phyloP scores from a whole-genome alignment of 2,797 vertebrate species.

The Macropus fuliginosus region DNA sequence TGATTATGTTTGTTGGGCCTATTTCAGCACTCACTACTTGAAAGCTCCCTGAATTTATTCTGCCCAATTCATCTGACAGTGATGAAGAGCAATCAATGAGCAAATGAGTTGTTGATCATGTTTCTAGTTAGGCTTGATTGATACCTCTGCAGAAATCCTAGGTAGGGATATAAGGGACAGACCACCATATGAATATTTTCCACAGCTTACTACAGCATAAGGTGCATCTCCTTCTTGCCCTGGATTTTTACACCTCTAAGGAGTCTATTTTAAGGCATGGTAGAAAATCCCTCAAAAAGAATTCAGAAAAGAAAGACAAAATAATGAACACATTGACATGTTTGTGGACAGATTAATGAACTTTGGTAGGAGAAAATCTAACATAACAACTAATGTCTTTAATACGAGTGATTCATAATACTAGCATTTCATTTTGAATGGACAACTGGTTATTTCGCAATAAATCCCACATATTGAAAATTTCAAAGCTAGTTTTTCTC shows the following conservation, averaged over 20 bases:
- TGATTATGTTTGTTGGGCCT: constrained; percentile 41
- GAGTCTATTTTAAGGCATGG: constrained; percentile 53
- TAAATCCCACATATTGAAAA: neutral
- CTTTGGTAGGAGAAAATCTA: constrained; percentile 26
- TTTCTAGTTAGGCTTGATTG: constrained; percentile 25
- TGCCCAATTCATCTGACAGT: neutral
- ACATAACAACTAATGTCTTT: neutral
- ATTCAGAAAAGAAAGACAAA: constrained; percentile 29
- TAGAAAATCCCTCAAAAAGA: constrained; percentile 38
- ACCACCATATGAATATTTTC: constrained; percentile 6
- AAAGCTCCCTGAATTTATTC: constrained; percentile 37
- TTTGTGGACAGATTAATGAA: constrained; percentile 42
- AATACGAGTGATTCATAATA: neutral
- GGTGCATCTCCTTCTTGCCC: neutral
- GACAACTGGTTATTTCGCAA: neutral
- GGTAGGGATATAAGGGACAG: neutral
- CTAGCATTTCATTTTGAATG: neutral
- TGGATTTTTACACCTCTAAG: constrained; percentile 31
- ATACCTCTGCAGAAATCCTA: constrained; percentile 22
- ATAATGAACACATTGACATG: constrained; percentile 25
- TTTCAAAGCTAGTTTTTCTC: neutral
- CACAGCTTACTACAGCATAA: neutral
- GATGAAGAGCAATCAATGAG: constrained; percentile 45
- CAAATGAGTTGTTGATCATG: neutral
- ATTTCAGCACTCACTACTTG: constrained; percentile 4